phyloP scores from a whole-genome alignment of 2,797 vertebrate genomes.

The Crocidura indochinensis region DNA sequence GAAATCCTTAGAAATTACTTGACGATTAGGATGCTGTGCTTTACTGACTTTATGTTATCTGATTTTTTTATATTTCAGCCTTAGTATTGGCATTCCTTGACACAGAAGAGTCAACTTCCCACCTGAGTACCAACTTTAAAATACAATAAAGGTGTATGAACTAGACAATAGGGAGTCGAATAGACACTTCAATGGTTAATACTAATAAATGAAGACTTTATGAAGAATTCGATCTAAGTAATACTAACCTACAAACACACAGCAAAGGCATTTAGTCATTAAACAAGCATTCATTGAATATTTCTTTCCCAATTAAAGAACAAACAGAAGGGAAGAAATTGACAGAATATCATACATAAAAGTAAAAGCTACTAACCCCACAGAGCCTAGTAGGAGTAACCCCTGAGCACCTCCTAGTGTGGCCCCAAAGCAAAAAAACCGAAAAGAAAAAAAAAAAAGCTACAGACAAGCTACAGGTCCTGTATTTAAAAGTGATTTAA shows the following conservation, averaged over 20 bases:
- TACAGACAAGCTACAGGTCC: not conserved
- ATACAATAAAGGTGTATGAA: not conserved
- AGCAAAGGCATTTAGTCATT: constrained; percentile 26
- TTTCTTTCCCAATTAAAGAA: not conserved
- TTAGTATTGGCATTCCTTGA: constrained; percentile 26
- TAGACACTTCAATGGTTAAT: not conserved
- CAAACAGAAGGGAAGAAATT: not conserved
- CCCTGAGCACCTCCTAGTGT: too few species aligned
- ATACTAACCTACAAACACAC: not conserved
- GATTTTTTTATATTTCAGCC: constrained; percentile 2
- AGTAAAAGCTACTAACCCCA: constrained; percentile 15
- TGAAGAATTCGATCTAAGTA: not conserved
- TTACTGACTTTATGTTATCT: constrained; percentile 21
- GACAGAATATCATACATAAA: constrained; percentile 29
- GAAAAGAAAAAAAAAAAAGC: too few species aligned
- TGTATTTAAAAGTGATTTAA: not conserved
- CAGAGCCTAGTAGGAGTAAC: too few species aligned
- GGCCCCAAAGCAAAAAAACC: too few species aligned
- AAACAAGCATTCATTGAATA: constrained; percentile 48
- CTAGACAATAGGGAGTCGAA: not conserved
- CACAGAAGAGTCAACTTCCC: constrained; percentile 2
- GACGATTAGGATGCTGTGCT: not conserved
- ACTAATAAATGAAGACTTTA: not conserved
- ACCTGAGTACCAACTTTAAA: not conserved
- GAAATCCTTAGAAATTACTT: not conserved